phyloP scores from a whole-genome alignment of 1,140 invertebrate genomes.

The Anoplophora glabripennis region DNA sequence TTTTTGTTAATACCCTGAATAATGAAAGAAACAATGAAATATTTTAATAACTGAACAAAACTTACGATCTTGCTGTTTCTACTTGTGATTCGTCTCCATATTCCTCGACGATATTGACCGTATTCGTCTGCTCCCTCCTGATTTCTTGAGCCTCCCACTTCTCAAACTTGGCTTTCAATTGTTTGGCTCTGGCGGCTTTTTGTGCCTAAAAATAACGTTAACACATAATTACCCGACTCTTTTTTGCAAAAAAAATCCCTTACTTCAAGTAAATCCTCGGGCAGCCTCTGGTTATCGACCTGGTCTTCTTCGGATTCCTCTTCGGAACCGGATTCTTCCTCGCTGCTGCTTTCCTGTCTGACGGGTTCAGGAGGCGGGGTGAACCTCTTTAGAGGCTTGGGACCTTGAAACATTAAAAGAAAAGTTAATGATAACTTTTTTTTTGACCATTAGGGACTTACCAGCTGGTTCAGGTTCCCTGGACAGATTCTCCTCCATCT shows the following conservation, averaged over 20 bases:
- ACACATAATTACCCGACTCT: no score
- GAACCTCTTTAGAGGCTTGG: slow-evolving; percentile 82
- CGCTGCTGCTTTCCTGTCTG: slow-evolving; percentile 53
- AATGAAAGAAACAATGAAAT: no score
- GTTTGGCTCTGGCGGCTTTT: slow-evolving; percentile 78
- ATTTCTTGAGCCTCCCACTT: slow-evolving; percentile 78
- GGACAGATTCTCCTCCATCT: slow-evolving; percentile 73
- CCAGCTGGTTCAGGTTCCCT: slow-evolving; percentile 59
- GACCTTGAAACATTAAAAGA: slow-evolving; percentile 51
- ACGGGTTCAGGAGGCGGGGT: slow-evolving; percentile 76
- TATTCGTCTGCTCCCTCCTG: slow-evolving; percentile 50
- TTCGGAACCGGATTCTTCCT: slow-evolving; percentile 47
- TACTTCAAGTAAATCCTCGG: slow-evolving; percentile 39
- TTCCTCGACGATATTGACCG: slow-evolving; percentile 50
- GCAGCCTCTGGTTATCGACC: slow-evolving; percentile 22
- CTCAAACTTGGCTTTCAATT: slow-evolving; percentile 87
- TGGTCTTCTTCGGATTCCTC: slow-evolving; percentile 61
- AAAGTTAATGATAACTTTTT: not conserved
- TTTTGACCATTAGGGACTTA: slow-evolving; percentile 25
- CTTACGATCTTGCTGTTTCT: slow-evolving; percentile 68
- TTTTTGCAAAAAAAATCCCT: not conserved
- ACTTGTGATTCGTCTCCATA: slow-evolving; percentile 61
- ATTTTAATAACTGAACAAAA: slow-evolving; percentile 12
- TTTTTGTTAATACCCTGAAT: no score
- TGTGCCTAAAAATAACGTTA: slow-evolving; percentile 62